A percentile compares a stretch with the other conserved stretches of the same genome.
These are phyloP conservation scores for Pristionchus maxplancki DNA, from an alignment of 2,888 invertebrate genomes.

Conservation along the genomic window DNA sequence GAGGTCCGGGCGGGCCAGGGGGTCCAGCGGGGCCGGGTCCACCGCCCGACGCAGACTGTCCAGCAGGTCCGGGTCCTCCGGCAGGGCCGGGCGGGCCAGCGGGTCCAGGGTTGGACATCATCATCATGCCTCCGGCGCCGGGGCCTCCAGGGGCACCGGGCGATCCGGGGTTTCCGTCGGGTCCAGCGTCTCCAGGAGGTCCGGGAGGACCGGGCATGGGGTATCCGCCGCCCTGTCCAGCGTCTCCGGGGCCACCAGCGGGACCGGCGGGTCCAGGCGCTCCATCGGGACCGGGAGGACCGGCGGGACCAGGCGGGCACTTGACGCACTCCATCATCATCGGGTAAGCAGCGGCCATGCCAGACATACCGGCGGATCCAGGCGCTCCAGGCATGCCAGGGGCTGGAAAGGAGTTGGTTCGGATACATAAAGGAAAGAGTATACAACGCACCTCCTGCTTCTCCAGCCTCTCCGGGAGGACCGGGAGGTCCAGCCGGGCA, in stretches of 20 bases:
- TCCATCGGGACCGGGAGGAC: constrained; percentile 57
- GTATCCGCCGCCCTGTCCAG: constrained; percentile 54
- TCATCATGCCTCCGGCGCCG: constrained; percentile 12
- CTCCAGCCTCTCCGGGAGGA: constrained; percentile 41
- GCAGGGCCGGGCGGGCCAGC: constrained; percentile 37
- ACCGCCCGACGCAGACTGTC: background rate
- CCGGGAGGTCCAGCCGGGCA: constrained; percentile 51
- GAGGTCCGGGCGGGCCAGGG: constrained; percentile 10
- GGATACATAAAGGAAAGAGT: no score
- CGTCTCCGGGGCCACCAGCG: constrained; percentile 56
- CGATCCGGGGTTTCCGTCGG: constrained; percentile 25
- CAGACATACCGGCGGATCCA: constrained; percentile 57
- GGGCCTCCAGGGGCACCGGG: constrained; percentile 34
- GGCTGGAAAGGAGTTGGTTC: constrained; percentile 6
- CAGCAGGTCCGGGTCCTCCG: constrained; percentile 44
- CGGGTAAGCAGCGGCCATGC: constrained; percentile 57
- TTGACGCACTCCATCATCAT: constrained; percentile 54
- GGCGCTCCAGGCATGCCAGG: constrained; percentile 56
- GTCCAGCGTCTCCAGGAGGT: constrained; percentile 33
- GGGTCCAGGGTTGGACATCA: constrained; percentile 35
- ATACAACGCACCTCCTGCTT: constrained; percentile 33
- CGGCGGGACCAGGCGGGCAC: constrained; percentile 55
- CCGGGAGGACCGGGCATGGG: constrained; percentile 46
- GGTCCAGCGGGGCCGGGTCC: constrained; percentile 25
- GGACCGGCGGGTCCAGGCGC: constrained; percentile 54